A percentile compares a stretch with the other conserved stretches of the same genome.
Conservation (phyloP, 2,113 vertebrate species). For the Microcebus griseorufus region DNA sequence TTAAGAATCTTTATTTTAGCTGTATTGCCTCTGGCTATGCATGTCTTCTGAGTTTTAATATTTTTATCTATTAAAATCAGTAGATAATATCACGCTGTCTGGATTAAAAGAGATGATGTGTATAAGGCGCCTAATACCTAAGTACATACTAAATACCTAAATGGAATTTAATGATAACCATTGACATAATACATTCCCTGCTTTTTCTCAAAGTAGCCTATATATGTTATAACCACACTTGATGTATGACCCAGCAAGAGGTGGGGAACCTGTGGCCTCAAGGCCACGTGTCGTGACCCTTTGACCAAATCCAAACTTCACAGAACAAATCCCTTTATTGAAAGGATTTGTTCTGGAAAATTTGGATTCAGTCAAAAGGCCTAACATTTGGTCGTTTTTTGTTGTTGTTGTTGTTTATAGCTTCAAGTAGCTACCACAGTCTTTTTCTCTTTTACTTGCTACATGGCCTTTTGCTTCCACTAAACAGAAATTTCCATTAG, state of each 20-base stretch:
- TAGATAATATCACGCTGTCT: background rate
- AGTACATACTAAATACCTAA: background rate
- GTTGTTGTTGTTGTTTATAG: background rate
- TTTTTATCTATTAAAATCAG: slow-evolving; percentile 8
- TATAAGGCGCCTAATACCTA: background rate
- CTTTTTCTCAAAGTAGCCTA: background rate
- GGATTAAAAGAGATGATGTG: background rate
- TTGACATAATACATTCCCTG: background rate
- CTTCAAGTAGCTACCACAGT: background rate
- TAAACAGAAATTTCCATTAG: background rate
- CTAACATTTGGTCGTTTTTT: background rate
- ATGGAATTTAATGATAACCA: background rate
- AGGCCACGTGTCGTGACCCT: too few relatives aligned
- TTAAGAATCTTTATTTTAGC: background rate
- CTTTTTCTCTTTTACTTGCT: background rate
- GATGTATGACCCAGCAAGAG: background rate
- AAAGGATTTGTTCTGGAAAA: too few relatives aligned
- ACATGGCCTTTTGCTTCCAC: background rate
- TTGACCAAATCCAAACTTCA: too few relatives aligned
- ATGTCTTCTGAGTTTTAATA: background rate
- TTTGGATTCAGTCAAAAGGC: too few relatives aligned
- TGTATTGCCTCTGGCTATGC: background rate
- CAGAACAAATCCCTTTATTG: too few relatives aligned
- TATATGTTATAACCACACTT: background rate
- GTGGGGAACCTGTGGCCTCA: too few relatives aligned